Base-by-base conservation (phyloP, 2,113 vertebrate genomes). In the Chitala chitala region DNA sequence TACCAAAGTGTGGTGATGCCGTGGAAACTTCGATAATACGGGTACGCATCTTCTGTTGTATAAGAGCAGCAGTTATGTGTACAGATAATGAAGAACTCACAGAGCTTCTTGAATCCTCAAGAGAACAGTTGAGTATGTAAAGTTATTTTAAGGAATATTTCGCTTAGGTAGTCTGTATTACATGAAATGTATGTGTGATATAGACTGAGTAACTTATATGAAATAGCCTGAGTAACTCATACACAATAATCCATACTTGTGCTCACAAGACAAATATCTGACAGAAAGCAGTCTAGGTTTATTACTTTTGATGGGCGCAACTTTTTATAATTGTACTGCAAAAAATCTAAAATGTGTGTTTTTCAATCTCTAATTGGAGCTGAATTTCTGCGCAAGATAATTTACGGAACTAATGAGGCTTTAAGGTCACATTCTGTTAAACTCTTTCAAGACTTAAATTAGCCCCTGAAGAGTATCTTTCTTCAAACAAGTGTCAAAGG, bases 401-500 rank as follows among this genome's bases (percentile, higher is more conserved):
- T 55, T 55, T 22, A 1, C n/a, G 7, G 1, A 55, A 55, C 64
- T 68, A 68, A 68, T 48, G 40, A 68, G 42, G 1, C 13, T 9
- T 48, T 15, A 68, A 48, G 24, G 64, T 68, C 38, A 22, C 1
- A n/a, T 22, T 26, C 12, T 42, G 40, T 17, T n/a, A 48, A n/a
- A 68, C 64, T 68, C 64, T 68, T 46, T 44, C 15, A 68, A 68
- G 64, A 68, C 33, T 46, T 26, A 68, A 68, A 68, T 46, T 68
- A 68, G 63, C 63, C 40, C 26, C 36, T 26, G 40, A 66, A 66
- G 63, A 44, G 46, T n/a, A 6, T n/a, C 40, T 26, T 68, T 68
- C 64, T 68, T 46, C 24, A 46, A 68, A 68, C n/a, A 29, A 68
- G 24, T 8, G 42, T 68, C 40, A 68, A 46, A 46, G 64, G 64